Base-by-base conservation (phyloP, 2,113 vertebrate species). In the Callopanchax toddi region DNA sequence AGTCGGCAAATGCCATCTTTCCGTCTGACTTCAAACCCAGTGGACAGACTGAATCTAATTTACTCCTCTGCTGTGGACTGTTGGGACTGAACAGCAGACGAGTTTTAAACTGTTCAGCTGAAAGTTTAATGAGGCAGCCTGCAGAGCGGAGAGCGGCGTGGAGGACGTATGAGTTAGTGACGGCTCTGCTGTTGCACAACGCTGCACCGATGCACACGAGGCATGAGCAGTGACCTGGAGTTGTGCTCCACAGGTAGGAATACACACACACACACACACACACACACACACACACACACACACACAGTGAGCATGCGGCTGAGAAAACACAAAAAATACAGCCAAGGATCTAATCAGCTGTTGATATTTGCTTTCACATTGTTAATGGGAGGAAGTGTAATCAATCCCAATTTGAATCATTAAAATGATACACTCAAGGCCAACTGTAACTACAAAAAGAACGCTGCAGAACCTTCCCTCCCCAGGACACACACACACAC, bases 121-220 rank as follows among this genome's bases (percentile, higher is more conserved):
- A 71, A 81, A 61, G 81, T 83, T 78, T 84, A 86, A 87, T 83
- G 83, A 88, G 81, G 75, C 79, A 17, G 71, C 75, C 48, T 39
- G 75, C 20, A 11, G 83, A 67, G 58, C 59, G 44, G 46, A 60
- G 37, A 46, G 69, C 12, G 3, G 75, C 13, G 6, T 37, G 49
- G 40, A 80, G 74, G 54, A 76, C 62, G 32, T 6, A 5, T 0
- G 18, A 72, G 61, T 67, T 58, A 74, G 69, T 25, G 73, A 54
- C 26, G 7, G 67, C 61, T 71, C 45, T 45, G 78, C 69, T 77
- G 68, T 37, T 65, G 74, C 79, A 62, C 61, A 56, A 40, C 15
- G 29, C 50, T 51, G 57, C 42, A 12, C 22, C 49, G 53, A 51
- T 70, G 56, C 60, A 51, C 69, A 68, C 48, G 3, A 60, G 59